Percentiles rank a stretch among this genome's conserved stretches.
phyloP scores from a whole-genome alignment of 2,888 invertebrate species.

The Chrysomela aeneicollis region DNA sequence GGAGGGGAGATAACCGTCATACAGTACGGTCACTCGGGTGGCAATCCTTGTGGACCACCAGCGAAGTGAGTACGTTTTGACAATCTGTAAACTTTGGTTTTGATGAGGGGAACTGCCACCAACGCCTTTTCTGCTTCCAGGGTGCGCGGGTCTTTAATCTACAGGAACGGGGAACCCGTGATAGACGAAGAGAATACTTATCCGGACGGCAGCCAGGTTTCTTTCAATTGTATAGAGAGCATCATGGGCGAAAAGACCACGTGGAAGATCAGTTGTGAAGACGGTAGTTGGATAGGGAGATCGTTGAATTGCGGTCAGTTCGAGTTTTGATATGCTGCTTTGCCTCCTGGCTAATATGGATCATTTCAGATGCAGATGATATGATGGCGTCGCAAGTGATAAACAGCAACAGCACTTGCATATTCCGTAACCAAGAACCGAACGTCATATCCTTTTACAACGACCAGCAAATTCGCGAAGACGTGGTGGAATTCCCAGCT shows the following conservation, averaged over 20 bases:
- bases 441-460: conserved; percentile 84
- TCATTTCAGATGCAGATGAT: conserved; percentile 53
- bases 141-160: conserved; percentile 80
- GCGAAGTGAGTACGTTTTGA: conserved; percentile 72
- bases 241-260: conserved; percentile 83
- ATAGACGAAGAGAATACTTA: conserved; percentile 73
- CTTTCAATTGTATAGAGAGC: conserved; percentile 83
- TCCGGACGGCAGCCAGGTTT: conserved; percentile 83
- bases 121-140: conserved; percentile 54
- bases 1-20: conserved; percentile 69
- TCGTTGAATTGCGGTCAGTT: conserved; percentile 79
- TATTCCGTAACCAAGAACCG: conserved; percentile 78
- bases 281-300: conserved; percentile 85
- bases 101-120: too few relatives aligned
- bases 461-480: conserved; percentile 79
- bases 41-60: conserved; percentile 71
- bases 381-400: conserved; percentile 50
- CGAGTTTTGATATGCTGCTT: neutral
- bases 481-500: conserved; percentile 79
- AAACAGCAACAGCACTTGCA: conserved; percentile 73
- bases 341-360: neutral
- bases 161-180: conserved; percentile 75
- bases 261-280: conserved; percentile 86
- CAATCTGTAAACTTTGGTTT: conserved; percentile 1
- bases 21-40: conserved; percentile 58